Conservation (phyloP, 2,888 invertebrate genomes). For the Thumatha senex region DNA sequence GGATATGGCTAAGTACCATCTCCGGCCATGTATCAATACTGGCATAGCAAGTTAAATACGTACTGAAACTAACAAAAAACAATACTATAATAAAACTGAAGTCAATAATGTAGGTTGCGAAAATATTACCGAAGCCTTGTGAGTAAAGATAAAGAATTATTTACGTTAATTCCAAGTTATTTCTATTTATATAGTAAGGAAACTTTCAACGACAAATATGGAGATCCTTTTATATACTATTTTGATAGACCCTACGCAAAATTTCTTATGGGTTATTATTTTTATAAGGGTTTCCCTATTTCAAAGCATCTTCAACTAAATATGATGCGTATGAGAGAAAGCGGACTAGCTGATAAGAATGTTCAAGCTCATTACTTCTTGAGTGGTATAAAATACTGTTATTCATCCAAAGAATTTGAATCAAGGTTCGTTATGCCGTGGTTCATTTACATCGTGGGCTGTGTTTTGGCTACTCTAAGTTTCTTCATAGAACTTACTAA, state of each 20-base stretch:
- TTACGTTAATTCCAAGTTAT: conserved; percentile 18
- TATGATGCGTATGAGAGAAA: conserved; percentile 14
- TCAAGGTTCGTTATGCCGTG: conserved; percentile 27
- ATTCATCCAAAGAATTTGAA: conserved; percentile 17
- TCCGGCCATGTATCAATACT: neutral
- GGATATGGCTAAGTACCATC: conserved; percentile 22
- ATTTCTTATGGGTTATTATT: conserved; percentile 3
- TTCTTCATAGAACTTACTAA: conserved; percentile 19
- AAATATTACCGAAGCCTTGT: conserved; percentile 11
- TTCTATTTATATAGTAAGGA: conserved; percentile 13
- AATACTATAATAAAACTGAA: conserved; percentile 5
- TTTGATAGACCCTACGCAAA: conserved; percentile 15
- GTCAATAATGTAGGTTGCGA: conserved; percentile 21
- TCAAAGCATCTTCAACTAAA: neutral
- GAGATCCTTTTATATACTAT: conserved; percentile 16
- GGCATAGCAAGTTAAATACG: neutral
- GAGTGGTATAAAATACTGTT: conserved; percentile 9
- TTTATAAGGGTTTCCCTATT: conserved; percentile 14
- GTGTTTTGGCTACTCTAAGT: conserved; percentile 9
- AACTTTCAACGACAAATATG: conserved; percentile 20
- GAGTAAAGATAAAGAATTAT: conserved; percentile 9
- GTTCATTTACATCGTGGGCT: conserved; percentile 21
- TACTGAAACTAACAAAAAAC: conserved; percentile 33
- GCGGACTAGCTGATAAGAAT: conserved; percentile 7
- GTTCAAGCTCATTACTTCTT: conserved; percentile 8